phyloP scores from a whole-genome alignment of 2,797 vertebrate species.

The Sorex maritimensis region DNA sequence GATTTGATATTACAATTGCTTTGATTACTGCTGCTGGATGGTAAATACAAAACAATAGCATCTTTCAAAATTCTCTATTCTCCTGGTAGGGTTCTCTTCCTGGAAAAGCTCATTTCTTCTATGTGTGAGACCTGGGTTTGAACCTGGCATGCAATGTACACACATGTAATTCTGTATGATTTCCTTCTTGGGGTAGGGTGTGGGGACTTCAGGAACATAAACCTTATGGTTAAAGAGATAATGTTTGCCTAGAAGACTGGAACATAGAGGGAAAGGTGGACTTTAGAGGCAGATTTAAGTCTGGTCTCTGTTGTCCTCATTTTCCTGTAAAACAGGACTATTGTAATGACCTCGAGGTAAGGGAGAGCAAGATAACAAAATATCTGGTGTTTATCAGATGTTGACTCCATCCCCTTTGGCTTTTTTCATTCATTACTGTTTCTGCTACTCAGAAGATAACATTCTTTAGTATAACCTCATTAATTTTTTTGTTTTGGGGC shows the following conservation, averaged over 20 bases:
- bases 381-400: conserved; percentile 1
- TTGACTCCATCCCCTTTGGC: neutral
- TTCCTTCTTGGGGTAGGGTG: neutral
- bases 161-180: neutral
- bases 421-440: neutral
- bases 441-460: conserved; percentile 29
- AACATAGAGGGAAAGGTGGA: neutral
- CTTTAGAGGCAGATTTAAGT: conserved; percentile 50
- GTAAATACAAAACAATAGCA: neutral
- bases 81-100: no score
- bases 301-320: neutral
- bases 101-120: no score
- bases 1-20: neutral
- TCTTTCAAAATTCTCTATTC: neutral
- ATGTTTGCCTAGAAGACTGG: neutral
- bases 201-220: conserved; percentile 53
- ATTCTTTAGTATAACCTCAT: conserved; percentile 28
- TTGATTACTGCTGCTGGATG: conserved; percentile 39
- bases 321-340: conserved; percentile 17
- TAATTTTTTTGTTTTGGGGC: neutral
- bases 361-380: conserved; percentile 3
- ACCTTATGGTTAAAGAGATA: conserved; percentile 36
- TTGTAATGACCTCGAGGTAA: neutral
- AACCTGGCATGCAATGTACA: no score
- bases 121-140: no score